These are phyloP conservation scores for Clarias laeviceps DNA, from an alignment of 2,797 vertebrate genomes.

Conservation along the genomic window DNA sequence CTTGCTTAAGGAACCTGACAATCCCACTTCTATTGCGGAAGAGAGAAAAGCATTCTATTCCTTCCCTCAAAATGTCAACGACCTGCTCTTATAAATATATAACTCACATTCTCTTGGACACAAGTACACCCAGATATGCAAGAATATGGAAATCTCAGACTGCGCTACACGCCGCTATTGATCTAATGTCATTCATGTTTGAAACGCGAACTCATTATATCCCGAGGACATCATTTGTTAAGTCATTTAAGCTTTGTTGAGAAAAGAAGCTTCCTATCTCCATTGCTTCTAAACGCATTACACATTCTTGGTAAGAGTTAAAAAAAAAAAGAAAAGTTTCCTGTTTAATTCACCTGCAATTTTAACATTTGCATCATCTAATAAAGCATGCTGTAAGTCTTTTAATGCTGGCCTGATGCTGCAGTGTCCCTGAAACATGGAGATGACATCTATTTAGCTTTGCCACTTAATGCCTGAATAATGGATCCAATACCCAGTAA, in stretches of 20 bases:
- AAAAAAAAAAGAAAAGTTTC: background rate
- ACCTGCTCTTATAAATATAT: conserved; percentile 24
- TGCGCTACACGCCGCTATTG: background rate
- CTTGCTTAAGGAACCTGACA: conserved; percentile 33
- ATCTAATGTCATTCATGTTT: background rate
- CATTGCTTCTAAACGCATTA: background rate
- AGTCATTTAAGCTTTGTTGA: background rate
- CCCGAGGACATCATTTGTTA: background rate
- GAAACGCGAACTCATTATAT: background rate
- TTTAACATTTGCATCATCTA: conserved; percentile 27
- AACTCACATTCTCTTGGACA: background rate
- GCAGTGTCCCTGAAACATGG: conserved; percentile 67
- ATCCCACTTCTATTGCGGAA: conserved; percentile 46
- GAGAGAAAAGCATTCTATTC: conserved; percentile 42
- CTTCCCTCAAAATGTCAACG: conserved; percentile 43
- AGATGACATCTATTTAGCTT: conserved; percentile 73
- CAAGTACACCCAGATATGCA: background rate
- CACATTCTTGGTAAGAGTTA: background rate
- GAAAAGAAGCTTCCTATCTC: background rate
- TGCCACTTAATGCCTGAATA: conserved; percentile 69
- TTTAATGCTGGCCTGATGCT: conserved; percentile 45
- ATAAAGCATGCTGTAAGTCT: conserved; percentile 32
- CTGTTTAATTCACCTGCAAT: conserved; percentile 13
- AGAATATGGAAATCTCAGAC: background rate
- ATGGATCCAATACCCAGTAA: conserved; percentile 70